Base-by-base conservation (phyloP, 2,888 invertebrate species). In the Pyrrhosoma nymphula region DNA sequence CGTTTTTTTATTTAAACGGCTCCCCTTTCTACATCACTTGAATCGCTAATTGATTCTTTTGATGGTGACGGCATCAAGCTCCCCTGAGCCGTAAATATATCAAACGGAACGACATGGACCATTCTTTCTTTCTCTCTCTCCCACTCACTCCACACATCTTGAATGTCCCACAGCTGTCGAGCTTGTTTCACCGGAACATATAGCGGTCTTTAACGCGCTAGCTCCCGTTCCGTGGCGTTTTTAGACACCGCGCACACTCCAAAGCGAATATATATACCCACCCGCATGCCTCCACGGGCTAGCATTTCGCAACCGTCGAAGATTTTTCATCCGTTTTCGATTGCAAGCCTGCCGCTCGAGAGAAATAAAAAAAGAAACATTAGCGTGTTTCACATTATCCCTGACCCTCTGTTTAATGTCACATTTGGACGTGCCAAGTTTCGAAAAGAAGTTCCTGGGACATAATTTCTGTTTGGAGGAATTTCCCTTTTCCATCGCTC, bases 361-460 rank as follows among this genome's bases (percentile, higher is more conserved):
- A 69, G 18, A 35, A 14, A 69, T 23, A 82, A 16, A 82, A 35
- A 35, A 82, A 10, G 35, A 16, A 30, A 82, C 60, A 60, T 60
- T 60, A 69, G 26, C 69, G 69, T 26, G 26, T 69, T 35, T 35
- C 82, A 6, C 82, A 82, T 82, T 82, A 35, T 82, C 75, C 10
- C 75, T 26, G 75, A 14, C 82, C 35, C 82, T 16, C 30, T 18
- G 35, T 35, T 82, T 16, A 82, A 82, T 82, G 35, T 35, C 82
- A 82, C 82, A 35, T 82, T 35, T 35, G 82, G 82, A 82, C 82
- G 82, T 82, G 82, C 30, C 8, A 82, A 30, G 82, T 82, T 82
- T 82, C 82, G 82, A 82, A 82, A 82, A 82, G 82, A 82, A 82
- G 82, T 82, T 18, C 82, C 82, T 18, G 30, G 35, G 30, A 82